These are phyloP conservation scores for Sitta carolinensis DNA, from an alignment of 2,797 vertebrate species.

Conservation along the genomic window DNA sequence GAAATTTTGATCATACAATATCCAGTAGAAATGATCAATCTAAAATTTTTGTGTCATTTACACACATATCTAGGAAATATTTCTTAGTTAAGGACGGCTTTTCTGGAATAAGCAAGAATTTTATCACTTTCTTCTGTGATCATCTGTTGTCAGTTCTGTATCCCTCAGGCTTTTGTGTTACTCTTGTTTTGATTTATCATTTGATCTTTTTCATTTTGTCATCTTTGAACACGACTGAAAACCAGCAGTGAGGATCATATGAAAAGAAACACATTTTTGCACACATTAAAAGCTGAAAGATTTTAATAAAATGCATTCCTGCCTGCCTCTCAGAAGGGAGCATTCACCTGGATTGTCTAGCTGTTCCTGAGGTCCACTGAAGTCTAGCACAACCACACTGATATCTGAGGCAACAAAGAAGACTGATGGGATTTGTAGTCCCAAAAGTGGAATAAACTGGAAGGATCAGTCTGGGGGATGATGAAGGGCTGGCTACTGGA, in stretches of 20 bases:
- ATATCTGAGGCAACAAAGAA: not conserved
- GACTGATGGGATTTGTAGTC: not conserved
- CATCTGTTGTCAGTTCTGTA: conserved; percentile 56
- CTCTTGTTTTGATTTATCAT: conserved; percentile 60
- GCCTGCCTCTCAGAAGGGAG: not conserved
- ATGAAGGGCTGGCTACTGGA: not conserved
- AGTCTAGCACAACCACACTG: not conserved
- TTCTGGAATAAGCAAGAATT: conserved; percentile 39
- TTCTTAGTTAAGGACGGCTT: conserved; percentile 20
- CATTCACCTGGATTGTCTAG: not conserved
- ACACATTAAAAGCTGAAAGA: not conserved
- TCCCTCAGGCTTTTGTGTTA: conserved; percentile 59
- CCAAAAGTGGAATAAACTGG: not conserved
- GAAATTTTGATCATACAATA: not conserved
- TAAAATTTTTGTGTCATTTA: not conserved
- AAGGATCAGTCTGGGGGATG: not conserved
- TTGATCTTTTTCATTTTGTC: conserved; percentile 68
- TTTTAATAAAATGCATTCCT: not conserved
- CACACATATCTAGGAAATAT: not conserved
- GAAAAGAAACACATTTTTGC: conserved; percentile 29
- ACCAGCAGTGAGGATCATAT: conserved; percentile 34
- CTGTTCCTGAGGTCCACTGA: not conserved
- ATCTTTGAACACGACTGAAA: conserved; percentile 49
- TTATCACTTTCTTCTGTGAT: conserved; percentile 60
- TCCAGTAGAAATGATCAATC: not conserved